Conservation (phyloP, 1,140 invertebrate genomes). For the Zelostemma sp. region DNA sequence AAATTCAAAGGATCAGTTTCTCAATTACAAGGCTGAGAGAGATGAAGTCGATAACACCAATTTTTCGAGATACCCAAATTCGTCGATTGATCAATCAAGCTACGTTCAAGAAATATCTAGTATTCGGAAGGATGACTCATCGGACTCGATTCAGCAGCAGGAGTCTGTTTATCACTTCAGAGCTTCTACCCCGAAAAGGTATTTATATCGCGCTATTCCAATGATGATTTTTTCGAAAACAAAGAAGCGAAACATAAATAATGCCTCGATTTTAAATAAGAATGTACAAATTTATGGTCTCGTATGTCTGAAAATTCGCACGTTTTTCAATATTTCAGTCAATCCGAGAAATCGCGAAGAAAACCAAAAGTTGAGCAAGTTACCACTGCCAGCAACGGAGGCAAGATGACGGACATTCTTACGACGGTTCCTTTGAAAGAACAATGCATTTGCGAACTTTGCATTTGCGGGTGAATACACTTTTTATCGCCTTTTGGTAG, state of each 20-base stretch:
- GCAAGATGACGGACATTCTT: slow-evolving; percentile 51
- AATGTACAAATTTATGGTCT: slow-evolving; percentile 15
- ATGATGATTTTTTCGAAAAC: too few species aligned
- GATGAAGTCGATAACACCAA: slow-evolving; percentile 59
- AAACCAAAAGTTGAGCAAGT: slow-evolving; percentile 57
- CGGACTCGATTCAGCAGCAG: slow-evolving; percentile 53
- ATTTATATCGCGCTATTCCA: too few species aligned
- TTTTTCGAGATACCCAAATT: slow-evolving; percentile 33
- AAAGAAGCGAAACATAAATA: too few species aligned
- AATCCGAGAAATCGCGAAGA: slow-evolving; percentile 23
- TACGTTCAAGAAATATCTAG: slow-evolving; percentile 55
- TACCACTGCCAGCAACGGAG: slow-evolving; percentile 51
- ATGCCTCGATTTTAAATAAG: not conserved
- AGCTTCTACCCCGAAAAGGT: slow-evolving; percentile 15
- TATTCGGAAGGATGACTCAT: slow-evolving; percentile 53
- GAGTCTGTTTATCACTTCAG: slow-evolving; percentile 14
- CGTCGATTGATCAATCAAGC: slow-evolving; percentile 46
- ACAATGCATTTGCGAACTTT: slow-evolving; percentile 90
- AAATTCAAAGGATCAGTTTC: not conserved
- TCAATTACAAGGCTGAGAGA: slow-evolving; percentile 64
- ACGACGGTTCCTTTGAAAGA: slow-evolving; percentile 74
- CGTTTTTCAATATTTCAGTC: not conserved
- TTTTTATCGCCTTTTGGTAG: not conserved
- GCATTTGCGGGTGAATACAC: slow-evolving; percentile 87
- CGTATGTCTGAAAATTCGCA: not conserved